These are phyloP conservation scores for Galerucella calmariensis DNA, from an alignment of 2,888 invertebrate genomes.

Conservation along the genomic window DNA sequence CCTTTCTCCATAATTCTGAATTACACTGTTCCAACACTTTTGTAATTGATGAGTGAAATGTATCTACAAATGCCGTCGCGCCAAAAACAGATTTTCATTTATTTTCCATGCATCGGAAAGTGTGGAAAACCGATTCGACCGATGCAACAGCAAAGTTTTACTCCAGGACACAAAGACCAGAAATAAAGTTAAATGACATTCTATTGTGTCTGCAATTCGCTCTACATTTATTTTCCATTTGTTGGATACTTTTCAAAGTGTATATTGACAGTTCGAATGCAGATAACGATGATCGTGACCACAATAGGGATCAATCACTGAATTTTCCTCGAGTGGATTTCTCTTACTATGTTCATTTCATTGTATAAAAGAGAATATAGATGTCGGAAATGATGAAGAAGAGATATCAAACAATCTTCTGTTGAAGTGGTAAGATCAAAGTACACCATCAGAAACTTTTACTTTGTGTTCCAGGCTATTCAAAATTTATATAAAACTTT, in stretches of 20 bases:
- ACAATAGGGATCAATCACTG: constrained; percentile 29
- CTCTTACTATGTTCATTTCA: constrained; percentile 3
- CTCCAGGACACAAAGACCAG: constrained; percentile 2
- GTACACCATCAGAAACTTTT: background rate
- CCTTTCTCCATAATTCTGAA: too few species aligned
- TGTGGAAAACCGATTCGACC: background rate
- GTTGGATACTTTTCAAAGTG: constrained; percentile 27
- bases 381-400: background rate
- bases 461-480: background rate
- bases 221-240: constrained; percentile 33
- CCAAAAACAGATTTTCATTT: constrained; percentile 12
- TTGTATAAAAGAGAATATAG: constrained; percentile 1
- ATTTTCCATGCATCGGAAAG: background rate
- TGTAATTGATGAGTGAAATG: background rate
- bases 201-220: constrained; percentile 28
- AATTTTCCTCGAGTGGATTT: constrained; percentile 17
- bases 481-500: background rate
- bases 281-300: constrained; percentile 30
- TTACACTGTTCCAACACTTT: too few species aligned
- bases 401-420: background rate
- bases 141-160: constrained; percentile 18
- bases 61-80: background rate
- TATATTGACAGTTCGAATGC: constrained; percentile 34
- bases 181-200: constrained; percentile 33
- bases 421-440: background rate